Percentiles rank a stretch among this genome's conserved stretches.
These are phyloP conservation scores for Dastarcus helophoroides DNA, from an alignment of 2,888 invertebrate species.

Conservation along the genomic window DNA sequence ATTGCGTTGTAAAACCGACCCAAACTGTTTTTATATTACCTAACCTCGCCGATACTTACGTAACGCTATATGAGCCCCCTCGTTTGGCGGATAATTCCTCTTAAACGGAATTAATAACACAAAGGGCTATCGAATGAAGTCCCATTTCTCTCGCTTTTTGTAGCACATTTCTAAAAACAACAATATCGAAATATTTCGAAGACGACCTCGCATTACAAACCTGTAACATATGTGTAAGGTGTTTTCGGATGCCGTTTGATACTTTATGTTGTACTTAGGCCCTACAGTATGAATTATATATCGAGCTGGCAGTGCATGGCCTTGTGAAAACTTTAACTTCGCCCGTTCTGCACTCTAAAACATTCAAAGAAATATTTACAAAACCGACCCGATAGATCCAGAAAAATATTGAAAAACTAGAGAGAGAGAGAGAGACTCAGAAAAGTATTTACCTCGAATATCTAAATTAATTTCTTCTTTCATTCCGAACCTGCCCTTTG, in stretches of 20 bases:
- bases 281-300: conserved; percentile 86
- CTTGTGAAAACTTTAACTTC: conserved; percentile 79
- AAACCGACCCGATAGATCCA: no score
- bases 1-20: no score
- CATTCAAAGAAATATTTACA: conserved; percentile 2
- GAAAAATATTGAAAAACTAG: no score
- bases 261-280: conserved; percentile 75
- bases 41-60: conserved; percentile 68
- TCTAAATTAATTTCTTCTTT: conserved; percentile 69
- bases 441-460: conserved; percentile 51
- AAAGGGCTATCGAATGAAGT: conserved; percentile 65
- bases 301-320: conserved; percentile 72
- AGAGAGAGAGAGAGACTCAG: no score
- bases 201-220: no score
- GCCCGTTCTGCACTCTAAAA: conserved; percentile 74
- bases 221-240: conserved; percentile 84
- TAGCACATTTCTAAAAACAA: conserved; percentile 60
- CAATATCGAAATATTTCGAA: no score
- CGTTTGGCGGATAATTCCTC: conserved; percentile 76
- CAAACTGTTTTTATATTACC: no score
- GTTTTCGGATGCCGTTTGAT: conserved; percentile 84
- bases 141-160: conserved; percentile 65
- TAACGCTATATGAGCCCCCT: conserved; percentile 81
- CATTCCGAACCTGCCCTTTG: conserved; percentile 70
- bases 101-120: conserved; percentile 68